Conservation (phyloP, 2,113 vertebrate species). For the Promerops cafer region DNA sequence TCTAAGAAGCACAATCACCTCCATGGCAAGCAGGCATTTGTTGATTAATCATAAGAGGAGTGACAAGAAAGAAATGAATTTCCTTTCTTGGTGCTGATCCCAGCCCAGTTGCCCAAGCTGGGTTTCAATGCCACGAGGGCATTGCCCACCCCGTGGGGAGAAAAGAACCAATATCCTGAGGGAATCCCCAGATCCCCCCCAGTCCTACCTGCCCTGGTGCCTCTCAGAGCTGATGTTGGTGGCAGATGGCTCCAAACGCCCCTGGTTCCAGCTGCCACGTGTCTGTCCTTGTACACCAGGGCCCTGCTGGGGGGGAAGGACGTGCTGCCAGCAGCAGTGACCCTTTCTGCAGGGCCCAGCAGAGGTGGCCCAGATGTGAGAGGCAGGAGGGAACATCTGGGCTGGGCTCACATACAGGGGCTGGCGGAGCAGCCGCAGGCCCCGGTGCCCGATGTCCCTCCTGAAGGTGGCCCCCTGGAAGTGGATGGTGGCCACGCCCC, state of each 20-base stretch:
- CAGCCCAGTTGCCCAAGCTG: neutral
- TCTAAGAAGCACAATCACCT: neutral
- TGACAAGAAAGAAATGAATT: neutral
- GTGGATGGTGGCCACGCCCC: slow-evolving; percentile 67
- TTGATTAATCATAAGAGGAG: neutral
- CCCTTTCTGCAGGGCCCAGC: neutral
- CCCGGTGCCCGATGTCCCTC: slow-evolving; percentile 78
- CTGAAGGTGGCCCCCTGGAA: slow-evolving; percentile 81
- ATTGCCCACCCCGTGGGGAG: neutral
- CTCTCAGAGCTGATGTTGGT: slow-evolving; percentile 69
- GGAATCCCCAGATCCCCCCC: neutral
- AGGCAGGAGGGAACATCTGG: neutral
- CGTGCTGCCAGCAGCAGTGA: neutral
- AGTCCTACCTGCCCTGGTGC: slow-evolving; percentile 74
- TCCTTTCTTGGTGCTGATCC: neutral
- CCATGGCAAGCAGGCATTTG: neutral
- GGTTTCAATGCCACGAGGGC: neutral
- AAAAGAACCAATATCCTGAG: neutral
- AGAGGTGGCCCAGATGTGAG: neutral
- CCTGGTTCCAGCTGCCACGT: slow-evolving; percentile 60
- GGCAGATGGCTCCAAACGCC: slow-evolving; percentile 27
- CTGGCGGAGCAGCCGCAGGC: slow-evolving; percentile 71
- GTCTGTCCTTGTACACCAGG: slow-evolving; percentile 76
- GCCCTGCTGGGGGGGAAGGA: slow-evolving; percentile 57
- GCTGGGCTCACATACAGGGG: slow-evolving; percentile 75